These are phyloP conservation scores for Philereme vetulata DNA, from an alignment of 2,888 invertebrate species.

Conservation along the genomic window DNA sequence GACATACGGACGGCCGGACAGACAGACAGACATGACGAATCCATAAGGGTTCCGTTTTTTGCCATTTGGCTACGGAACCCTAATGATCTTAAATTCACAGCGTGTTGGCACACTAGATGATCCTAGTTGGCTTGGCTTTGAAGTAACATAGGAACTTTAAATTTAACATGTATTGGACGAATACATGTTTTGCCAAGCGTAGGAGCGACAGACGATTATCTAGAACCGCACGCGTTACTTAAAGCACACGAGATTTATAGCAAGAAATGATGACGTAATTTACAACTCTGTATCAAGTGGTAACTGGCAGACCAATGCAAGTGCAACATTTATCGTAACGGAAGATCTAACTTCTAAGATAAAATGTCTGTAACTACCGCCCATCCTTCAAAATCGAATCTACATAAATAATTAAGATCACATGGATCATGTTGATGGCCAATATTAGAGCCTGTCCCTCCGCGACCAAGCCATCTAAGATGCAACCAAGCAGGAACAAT, in stretches of 20 bases:
- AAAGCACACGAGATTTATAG: slow-evolving; percentile 11
- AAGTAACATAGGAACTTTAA: background rate
- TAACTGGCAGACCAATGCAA: slow-evolving; percentile 3
- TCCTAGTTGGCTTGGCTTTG: background rate
- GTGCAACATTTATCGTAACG: slow-evolving; percentile 1
- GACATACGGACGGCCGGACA: no score
- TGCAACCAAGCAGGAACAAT: background rate
- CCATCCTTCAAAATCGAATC: no score
- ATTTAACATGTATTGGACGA: slow-evolving; percentile 5
- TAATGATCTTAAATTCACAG: no score
- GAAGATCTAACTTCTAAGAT: background rate
- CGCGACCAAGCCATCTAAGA: background rate
- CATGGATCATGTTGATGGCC: no score
- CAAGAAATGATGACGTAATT: slow-evolving; percentile 20
- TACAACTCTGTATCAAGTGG: slow-evolving; percentile 3
- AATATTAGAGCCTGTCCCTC: no score
- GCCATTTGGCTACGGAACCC: no score
- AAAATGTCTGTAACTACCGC: background rate
- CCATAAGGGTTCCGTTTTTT: no score
- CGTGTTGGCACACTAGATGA: no score
- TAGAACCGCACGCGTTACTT: slow-evolving; percentile 18
- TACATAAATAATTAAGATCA: no score
- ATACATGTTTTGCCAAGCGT: slow-evolving; percentile 22
- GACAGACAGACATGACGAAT: no score
- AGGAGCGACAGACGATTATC: slow-evolving; percentile 21